Base-by-base conservation (phyloP, 2,113 vertebrate species). In the Halichoeres trimaculatus region DNA sequence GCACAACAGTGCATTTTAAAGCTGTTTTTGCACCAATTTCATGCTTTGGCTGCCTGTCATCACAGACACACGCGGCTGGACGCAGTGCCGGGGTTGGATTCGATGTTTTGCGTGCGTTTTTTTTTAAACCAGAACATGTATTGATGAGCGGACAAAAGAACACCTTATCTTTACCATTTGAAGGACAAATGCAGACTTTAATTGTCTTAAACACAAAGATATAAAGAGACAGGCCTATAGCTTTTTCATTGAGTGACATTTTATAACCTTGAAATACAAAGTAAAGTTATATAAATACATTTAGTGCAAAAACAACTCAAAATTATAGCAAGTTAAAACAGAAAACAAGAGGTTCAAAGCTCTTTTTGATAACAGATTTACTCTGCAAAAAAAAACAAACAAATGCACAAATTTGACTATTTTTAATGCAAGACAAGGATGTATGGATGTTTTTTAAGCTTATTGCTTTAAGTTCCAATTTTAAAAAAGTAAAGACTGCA, bases 391-490 rank as follows among this genome's bases (percentile, higher is more conserved):
- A 16, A 60, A 45, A n/a, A 19, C 53, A 11, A 65, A 22, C 74
- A 70, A 66, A 63, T 83, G 84, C 70, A 70, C 70, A 76, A 81
- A 85, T 84, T 35, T 50, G 43, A 55, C 34, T 61, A 64, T 85
- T 87, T 84, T 75, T 50, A 62, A 74, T 74, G 77, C 64, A 66
- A 52, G 51, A 75, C 50, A 69, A 66, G 20, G 26, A 63, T 41
- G 63, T 52, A 61, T 70, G 78, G 30, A 76, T 85, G 84, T 73
- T 53, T 77, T 70, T 79, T 72, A 22, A 45, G 84, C 82, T 87
- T 86, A 87, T 79, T 81, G 78, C 81, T 88, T 83, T 84, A 74
- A 90, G 86, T 88, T 88, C 76, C 76, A 78, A 89, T 91, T n/a
- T 88, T 70, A 87, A 86, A 40, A 82, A 84, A 88, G 70, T 74